Conservation (phyloP, 2,888 invertebrate species). For the Magallana nippona region DNA sequence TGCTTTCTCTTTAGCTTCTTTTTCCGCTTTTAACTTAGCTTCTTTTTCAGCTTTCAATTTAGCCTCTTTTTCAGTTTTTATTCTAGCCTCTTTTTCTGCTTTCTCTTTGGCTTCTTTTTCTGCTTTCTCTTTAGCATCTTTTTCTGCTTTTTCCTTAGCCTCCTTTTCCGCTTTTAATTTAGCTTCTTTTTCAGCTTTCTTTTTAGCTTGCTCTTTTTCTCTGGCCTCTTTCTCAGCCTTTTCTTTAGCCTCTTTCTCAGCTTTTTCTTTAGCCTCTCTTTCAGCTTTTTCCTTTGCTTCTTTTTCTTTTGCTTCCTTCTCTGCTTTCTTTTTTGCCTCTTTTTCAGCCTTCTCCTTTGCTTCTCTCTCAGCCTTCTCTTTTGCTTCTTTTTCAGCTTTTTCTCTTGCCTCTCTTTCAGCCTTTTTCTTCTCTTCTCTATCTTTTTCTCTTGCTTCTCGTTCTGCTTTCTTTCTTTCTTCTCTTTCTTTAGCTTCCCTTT, state of each 20-base stretch:
- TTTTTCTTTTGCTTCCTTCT: constrained; percentile 4
- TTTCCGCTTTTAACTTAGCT: not conserved
- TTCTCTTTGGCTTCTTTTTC: not conserved
- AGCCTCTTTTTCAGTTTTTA: not conserved
- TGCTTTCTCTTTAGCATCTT: not conserved
- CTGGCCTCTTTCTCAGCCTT: constrained; percentile 8
- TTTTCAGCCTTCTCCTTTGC: constrained; percentile 12
- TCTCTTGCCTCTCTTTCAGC: not conserved
- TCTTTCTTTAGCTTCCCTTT: not conserved
- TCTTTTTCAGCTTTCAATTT: not conserved
- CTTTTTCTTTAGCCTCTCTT: constrained; percentile 32
- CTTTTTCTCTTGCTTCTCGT: not conserved
- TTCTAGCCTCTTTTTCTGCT: not conserved
- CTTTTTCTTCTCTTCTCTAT: not conserved
- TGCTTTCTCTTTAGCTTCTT: not conserved
- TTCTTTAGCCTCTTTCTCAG: constrained; percentile 36
- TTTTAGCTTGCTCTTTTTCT: not conserved
- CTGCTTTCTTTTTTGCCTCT: not conserved
- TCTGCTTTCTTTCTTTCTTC: not conserved
- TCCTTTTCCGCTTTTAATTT: not conserved
- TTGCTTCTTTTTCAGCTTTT: not conserved
- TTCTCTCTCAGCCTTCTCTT: not conserved
- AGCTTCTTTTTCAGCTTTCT: constrained; percentile 7
- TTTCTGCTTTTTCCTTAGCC: not conserved
- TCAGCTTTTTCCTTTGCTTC: constrained; percentile 52